Conservation (phyloP, 2,888 invertebrate genomes). For the Synanthedon myopaeformis region DNA sequence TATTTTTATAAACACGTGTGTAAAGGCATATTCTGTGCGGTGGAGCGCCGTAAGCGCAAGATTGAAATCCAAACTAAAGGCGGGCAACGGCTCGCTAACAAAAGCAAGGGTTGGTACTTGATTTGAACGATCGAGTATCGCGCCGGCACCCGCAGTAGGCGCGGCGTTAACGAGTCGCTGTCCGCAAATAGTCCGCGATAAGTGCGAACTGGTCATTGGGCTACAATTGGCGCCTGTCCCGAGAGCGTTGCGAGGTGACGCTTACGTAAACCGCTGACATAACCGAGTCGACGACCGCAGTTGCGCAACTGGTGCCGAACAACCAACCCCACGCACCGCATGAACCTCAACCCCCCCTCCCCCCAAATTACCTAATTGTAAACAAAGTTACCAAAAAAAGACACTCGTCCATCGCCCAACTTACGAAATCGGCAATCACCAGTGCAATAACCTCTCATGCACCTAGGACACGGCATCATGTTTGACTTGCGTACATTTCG, state of each 20-base stretch:
- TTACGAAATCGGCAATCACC: constrained; percentile 52
- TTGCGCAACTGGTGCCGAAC: constrained; percentile 62
- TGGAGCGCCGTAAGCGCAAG: no score
- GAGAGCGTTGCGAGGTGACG: constrained; percentile 63
- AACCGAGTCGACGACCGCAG: constrained; percentile 68
- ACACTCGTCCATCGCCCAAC: constrained; percentile 49
- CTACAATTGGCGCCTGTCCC: constrained; percentile 52
- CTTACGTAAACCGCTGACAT: constrained; percentile 68
- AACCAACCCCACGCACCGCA: constrained; percentile 59
- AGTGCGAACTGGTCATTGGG: constrained; percentile 59
- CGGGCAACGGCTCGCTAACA: no score
- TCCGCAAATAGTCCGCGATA: constrained; percentile 57
- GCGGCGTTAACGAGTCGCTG: constrained; percentile 43
- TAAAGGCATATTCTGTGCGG: no score
- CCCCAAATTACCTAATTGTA: constrained; percentile 60
- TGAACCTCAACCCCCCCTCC: constrained; percentile 31
- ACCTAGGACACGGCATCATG: constrained; percentile 30
- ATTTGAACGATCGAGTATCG: constrained; percentile 21
- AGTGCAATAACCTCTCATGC: constrained; percentile 56
- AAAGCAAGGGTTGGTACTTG: neutral
- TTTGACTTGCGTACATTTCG: constrained; percentile 19
- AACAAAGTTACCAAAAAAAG: constrained; percentile 59
- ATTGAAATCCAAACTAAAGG: no score
- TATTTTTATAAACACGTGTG: no score
- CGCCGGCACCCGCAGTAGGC: constrained; percentile 12